phyloP scores from a whole-genome alignment of 1,140 invertebrate genomes.

The Drosophila tani region DNA sequence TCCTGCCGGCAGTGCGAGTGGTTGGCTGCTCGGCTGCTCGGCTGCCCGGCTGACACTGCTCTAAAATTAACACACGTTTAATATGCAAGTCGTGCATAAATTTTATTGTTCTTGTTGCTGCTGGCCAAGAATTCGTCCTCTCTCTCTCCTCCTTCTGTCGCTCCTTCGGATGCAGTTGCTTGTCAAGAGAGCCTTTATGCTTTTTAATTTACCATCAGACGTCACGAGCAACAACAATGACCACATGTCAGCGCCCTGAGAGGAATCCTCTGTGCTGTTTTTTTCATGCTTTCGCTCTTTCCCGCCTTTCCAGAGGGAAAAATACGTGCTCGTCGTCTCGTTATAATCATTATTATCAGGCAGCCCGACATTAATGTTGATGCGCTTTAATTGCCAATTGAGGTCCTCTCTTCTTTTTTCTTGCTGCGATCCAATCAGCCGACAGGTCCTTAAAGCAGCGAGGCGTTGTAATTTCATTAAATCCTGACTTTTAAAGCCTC shows the following conservation, averaged over 20 bases:
- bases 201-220: slow-evolving; percentile 82
- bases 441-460: slow-evolving; percentile 23
- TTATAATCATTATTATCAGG: slow-evolving; percentile 59
- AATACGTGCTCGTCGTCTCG: slow-evolving; percentile 73
- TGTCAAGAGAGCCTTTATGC: slow-evolving; percentile 48
- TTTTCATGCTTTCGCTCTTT: slow-evolving; percentile 15
- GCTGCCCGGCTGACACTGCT: slow-evolving; percentile 51
- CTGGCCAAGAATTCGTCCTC: slow-evolving; percentile 9
- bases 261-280: slow-evolving; percentile 41
- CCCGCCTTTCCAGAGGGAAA: slow-evolving; percentile 18
- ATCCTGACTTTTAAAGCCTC: slow-evolving; percentile 22
- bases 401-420: slow-evolving; percentile 50
- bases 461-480: slow-evolving; percentile 60
- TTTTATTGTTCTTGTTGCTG: slow-evolving; percentile 55
- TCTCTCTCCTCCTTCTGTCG: slow-evolving; percentile 22
- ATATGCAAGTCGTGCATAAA: slow-evolving; percentile 83
- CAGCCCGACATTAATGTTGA: slow-evolving; percentile 71
- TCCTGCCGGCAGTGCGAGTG: slow-evolving; percentile 3
- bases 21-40: no score
- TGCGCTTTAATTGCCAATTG: slow-evolving; percentile 79
- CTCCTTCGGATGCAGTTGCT: slow-evolving; percentile 7
- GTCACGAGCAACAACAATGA: slow-evolving; percentile 62
- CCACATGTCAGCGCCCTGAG: slow-evolving; percentile 70
- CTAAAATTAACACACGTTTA: slow-evolving; percentile 84
- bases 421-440: slow-evolving; percentile 30